phyloP scores from a whole-genome alignment of 2,797 vertebrate species.

The Spinus olivaceus region DNA sequence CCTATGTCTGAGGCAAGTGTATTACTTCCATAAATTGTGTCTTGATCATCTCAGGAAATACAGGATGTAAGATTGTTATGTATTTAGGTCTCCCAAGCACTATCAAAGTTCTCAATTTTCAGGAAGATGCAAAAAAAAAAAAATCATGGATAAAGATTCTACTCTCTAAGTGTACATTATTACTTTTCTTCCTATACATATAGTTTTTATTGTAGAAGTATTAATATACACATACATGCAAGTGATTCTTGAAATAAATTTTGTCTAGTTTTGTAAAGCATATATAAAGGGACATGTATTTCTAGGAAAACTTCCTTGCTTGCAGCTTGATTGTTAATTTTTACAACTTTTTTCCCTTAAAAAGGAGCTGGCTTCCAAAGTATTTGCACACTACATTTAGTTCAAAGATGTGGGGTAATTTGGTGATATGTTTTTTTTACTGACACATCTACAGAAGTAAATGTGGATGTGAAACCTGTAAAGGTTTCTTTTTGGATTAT shows the following conservation, averaged over 20 bases:
- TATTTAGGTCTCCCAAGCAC: not conserved
- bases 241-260: not conserved
- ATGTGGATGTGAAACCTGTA: not conserved
- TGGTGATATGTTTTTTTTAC: not conserved
- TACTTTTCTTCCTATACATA: not conserved
- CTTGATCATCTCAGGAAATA: not conserved
- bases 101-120: not conserved
- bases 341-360: not conserved
- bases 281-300: not conserved
- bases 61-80: not conserved
- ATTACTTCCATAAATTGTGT: not conserved
- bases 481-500: not conserved
- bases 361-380: not conserved
- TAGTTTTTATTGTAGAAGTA: not conserved
- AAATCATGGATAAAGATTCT: not conserved
- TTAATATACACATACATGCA: not conserved
- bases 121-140: not conserved
- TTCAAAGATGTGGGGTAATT: not conserved
- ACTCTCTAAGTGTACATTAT: not conserved
- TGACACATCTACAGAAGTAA: not conserved
- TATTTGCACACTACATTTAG: not conserved
- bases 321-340: not conserved
- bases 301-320: not conserved
- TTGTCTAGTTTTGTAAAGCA: not conserved
- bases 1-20: not conserved